Conservation (phyloP, 2,888 invertebrate species). For the Watsonalla cultraria region DNA sequence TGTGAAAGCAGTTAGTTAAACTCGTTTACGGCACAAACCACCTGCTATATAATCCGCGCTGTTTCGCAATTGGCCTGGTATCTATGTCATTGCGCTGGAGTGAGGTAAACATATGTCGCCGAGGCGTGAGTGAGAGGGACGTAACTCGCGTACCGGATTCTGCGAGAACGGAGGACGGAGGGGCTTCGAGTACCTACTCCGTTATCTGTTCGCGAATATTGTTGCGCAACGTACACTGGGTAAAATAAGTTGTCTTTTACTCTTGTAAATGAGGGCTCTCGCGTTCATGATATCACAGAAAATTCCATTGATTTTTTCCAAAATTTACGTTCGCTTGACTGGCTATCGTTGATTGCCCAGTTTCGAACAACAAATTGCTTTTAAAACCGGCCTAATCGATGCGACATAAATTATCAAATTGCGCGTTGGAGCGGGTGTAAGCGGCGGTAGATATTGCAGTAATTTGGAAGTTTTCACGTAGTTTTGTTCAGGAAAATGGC, state of each 20-base stretch:
- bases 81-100: slow-evolving; percentile 67
- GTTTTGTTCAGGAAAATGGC: slow-evolving; percentile 20
- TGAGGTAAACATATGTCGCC: slow-evolving; percentile 30
- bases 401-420: slow-evolving; percentile 52
- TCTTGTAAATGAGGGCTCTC: slow-evolving; percentile 28
- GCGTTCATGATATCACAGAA: slow-evolving; percentile 13
- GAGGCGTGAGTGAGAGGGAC: slow-evolving; percentile 41
- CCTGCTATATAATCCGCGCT: slow-evolving; percentile 78
- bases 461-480: slow-evolving; percentile 22
- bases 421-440: slow-evolving; percentile 53
- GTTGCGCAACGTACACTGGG: slow-evolving; percentile 69
- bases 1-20: slow-evolving; percentile 76
- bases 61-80: slow-evolving; percentile 74
- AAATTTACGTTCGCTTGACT: slow-evolving; percentile 22
- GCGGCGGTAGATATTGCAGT: slow-evolving; percentile 46
- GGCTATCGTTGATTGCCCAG: slow-evolving; percentile 27
- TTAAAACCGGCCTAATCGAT: slow-evolving; percentile 41
- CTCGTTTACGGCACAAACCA: slow-evolving; percentile 74
- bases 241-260: slow-evolving; percentile 58
- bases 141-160: slow-evolving; percentile 53
- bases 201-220: slow-evolving; percentile 76
- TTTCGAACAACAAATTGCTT: slow-evolving; percentile 30
- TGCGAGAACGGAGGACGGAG: slow-evolving; percentile 66
- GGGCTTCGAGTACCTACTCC: slow-evolving; percentile 60
- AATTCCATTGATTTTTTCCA: slow-evolving; percentile 19